Evolutionary conservation across 2,113 vertebrate species (phyloP).

Genomic region (Haliaeetus leucogaster): DNA sequence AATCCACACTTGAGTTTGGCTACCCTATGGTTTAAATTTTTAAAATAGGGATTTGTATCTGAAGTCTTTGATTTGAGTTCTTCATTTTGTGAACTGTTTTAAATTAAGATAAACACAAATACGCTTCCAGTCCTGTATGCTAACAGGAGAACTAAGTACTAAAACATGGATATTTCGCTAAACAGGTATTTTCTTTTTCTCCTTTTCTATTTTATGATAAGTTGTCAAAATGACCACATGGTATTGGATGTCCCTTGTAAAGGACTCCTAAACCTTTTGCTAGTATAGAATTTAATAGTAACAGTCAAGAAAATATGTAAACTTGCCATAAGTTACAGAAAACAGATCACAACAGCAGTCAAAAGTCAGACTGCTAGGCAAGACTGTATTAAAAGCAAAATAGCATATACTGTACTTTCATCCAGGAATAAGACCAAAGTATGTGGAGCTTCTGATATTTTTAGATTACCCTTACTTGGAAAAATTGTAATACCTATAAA

Average conservation of each 20-base stretch:
- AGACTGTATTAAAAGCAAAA: not conserved
- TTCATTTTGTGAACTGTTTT: not conserved
- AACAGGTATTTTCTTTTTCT: not conserved
- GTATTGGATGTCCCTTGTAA: constrained; percentile 48
- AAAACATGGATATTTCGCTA: not conserved
- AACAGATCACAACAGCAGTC: constrained; percentile 63
- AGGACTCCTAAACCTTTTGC: constrained; percentile 49
- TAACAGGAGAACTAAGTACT: not conserved
- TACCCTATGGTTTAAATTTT: not conserved
- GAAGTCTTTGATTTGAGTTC: not conserved
- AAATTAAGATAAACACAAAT: not conserved
- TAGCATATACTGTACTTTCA: not conserved
- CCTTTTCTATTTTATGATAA: not conserved
- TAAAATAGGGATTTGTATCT: not conserved
- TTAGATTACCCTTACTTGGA: constrained; percentile 1
- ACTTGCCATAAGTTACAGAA: constrained; percentile 73
- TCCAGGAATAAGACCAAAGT: not conserved
- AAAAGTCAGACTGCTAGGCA: constrained; percentile 40
- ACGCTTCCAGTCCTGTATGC: not conserved
- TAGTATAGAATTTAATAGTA: constrained; percentile 60
- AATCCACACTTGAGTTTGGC: not conserved
- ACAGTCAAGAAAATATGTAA: constrained; percentile 74
- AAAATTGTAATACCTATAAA: not conserved
- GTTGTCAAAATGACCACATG: constrained; percentile 1
- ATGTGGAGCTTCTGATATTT: not conserved